These are phyloP conservation scores for Coluber constrictor DNA, from an alignment of 2,797 vertebrate species.

Conservation along the genomic window DNA sequence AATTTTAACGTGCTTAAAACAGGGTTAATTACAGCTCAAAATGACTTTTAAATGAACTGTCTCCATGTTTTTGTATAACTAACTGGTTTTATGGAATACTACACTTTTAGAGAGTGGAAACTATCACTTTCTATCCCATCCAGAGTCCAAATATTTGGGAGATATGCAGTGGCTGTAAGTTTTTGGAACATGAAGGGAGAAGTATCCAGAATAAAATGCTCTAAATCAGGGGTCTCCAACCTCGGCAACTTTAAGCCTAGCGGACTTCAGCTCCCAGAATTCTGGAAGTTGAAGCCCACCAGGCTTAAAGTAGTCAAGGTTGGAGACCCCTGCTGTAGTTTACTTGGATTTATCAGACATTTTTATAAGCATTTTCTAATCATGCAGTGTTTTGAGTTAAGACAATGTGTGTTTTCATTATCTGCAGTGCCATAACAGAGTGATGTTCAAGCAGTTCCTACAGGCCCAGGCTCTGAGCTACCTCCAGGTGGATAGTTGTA, in stretches of 20 bases:
- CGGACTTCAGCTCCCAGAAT: too few species aligned
- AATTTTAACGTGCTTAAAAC: neutral
- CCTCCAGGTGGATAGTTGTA: conserved; percentile 86
- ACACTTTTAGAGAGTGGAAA: neutral
- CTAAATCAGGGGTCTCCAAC: neutral
- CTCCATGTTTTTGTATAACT: neutral
- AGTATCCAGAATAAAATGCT: neutral
- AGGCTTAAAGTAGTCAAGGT: too few species aligned
- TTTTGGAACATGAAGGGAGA: neutral
- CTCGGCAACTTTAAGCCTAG: too few species aligned
- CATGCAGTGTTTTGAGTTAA: conserved; percentile 9
- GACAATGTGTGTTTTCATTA: conserved; percentile 7
- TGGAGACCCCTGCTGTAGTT: neutral
- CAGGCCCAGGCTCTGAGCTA: conserved; percentile 82
- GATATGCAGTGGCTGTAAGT: neutral
- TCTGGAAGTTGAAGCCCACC: too few species aligned
- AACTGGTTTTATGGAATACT: neutral
- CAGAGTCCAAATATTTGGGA: neutral
- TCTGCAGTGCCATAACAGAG: conserved; percentile 77
- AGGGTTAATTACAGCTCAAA: neutral
- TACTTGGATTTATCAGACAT: conserved; percentile 5
- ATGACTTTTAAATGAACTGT: neutral
- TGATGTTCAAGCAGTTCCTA: conserved; percentile 88
- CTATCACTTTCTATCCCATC: neutral
- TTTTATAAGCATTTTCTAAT: neutral